Evolutionary conservation across 2,113 vertebrate species (phyloP).

Genomic region (Indicator indicator): DNA sequence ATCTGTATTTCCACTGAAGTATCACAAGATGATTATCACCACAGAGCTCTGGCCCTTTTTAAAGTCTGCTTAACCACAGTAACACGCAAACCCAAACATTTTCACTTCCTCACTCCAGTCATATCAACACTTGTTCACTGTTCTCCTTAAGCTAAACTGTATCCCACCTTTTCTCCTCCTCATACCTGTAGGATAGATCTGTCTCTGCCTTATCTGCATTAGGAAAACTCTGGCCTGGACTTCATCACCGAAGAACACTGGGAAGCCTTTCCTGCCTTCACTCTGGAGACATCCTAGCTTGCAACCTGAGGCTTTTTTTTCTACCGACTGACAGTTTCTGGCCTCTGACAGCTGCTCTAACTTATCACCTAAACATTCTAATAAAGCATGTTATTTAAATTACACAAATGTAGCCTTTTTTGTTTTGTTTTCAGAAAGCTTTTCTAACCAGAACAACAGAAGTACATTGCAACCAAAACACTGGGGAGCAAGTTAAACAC

Average conservation of each 20-base stretch:
- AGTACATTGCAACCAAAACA: neutral
- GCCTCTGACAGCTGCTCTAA: constrained; percentile 83
- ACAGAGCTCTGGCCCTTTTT: constrained; percentile 4
- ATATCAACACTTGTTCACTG: constrained; percentile 35
- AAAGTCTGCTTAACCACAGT: neutral
- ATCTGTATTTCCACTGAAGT: neutral
- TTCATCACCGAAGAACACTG: constrained; percentile 72
- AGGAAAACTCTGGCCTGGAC: constrained; percentile 76
- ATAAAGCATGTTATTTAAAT: constrained; percentile 76
- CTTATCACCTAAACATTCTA: constrained; percentile 82
- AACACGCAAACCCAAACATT: neutral
- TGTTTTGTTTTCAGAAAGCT: constrained; percentile 38
- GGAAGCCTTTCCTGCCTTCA: constrained; percentile 81
- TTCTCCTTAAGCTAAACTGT: constrained; percentile 71
- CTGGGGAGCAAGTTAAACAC: neutral
- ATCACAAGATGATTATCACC: neutral
- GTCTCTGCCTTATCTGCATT: constrained; percentile 80
- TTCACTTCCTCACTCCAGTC: constrained; percentile 28
- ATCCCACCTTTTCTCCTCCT: constrained; percentile 77
- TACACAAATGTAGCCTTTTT: constrained; percentile 47
- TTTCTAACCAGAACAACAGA: constrained; percentile 42
- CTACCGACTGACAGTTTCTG: constrained; percentile 75
- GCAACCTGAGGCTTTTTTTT: constrained; percentile 76
- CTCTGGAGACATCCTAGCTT: constrained; percentile 78
- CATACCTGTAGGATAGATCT: constrained; percentile 76